These are phyloP conservation scores for Pollenia angustigena DNA, from an alignment of 2,888 invertebrate species.

Conservation along the genomic window DNA sequence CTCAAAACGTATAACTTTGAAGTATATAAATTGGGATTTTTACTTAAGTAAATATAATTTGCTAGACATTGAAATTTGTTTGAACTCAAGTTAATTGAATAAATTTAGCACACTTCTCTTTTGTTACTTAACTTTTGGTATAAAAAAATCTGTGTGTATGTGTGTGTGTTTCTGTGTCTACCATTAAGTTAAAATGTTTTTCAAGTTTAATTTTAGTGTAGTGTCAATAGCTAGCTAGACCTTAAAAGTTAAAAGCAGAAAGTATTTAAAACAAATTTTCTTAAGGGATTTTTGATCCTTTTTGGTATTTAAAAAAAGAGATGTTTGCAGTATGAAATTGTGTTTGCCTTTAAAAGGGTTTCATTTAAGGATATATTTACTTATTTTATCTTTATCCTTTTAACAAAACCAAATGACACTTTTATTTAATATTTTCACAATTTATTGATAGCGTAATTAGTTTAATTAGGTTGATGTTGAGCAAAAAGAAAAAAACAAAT, in stretches of 20 bases:
- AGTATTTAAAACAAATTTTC: background rate
- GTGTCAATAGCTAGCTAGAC: background rate
- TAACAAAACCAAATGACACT: no score
- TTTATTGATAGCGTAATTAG: no score
- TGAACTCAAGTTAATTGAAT: conserved; percentile 64
- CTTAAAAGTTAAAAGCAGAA: conserved; percentile 5
- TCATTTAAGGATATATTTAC: background rate
- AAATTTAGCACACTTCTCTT: conserved; percentile 34
- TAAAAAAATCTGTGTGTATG: background rate
- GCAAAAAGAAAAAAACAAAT: no score
- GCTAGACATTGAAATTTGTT: conserved; percentile 45
- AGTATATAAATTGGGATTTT: conserved; percentile 63
- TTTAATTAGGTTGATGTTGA: no score
- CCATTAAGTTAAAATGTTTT: background rate
- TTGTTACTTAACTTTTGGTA: background rate
- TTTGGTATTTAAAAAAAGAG: no score
- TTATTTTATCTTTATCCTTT: background rate
- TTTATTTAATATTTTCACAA: no score
- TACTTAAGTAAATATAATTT: conserved; percentile 62
- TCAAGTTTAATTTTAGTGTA: background rate
- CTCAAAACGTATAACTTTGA: conserved; percentile 29
- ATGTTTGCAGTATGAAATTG: no score
- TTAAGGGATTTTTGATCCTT: no score
- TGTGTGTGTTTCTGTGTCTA: background rate
- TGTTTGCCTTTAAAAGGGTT: no score